Conservation (phyloP, 2,888 invertebrate species). For the Arrhopalites spinosus region DNA sequence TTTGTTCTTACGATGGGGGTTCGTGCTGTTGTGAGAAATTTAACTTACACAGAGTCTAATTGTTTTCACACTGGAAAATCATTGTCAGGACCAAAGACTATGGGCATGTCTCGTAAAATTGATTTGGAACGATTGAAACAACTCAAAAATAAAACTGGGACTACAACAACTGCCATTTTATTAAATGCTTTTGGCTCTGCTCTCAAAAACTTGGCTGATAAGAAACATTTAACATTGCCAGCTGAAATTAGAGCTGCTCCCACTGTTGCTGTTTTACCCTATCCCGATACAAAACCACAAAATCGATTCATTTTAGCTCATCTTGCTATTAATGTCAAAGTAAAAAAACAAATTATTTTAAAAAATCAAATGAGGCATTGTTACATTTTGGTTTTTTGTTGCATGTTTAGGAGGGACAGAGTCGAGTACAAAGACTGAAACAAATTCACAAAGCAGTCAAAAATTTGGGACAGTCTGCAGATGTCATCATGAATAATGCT, state of each 20-base stretch:
- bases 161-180: constrained; percentile 43
- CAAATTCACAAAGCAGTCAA: constrained; percentile 35
- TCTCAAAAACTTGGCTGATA: constrained; percentile 46
- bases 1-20: constrained; percentile 49
- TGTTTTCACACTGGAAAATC: constrained; percentile 51
- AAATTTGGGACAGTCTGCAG: constrained; percentile 41
- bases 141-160: constrained; percentile 49
- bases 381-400: too few species aligned
- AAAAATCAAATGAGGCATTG: too few species aligned
- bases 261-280: constrained; percentile 54
- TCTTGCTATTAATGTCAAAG: neutral
- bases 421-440: neutral
- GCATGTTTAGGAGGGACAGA: neutral
- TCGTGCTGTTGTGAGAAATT: constrained; percentile 44
- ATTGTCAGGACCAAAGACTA: constrained; percentile 50
- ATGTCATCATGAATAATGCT: constrained; percentile 25
- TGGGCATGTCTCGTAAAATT: constrained; percentile 50
- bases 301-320: constrained; percentile 42
- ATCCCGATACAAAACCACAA: constrained; percentile 50
- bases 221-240: constrained; percentile 46
- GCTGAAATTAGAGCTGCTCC: constrained; percentile 43
- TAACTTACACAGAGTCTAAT: constrained; percentile 51
- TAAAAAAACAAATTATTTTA: too few species aligned
- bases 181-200: constrained; percentile 43
- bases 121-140: constrained; percentile 44